Conservation (phyloP, 2,888 invertebrate genomes). For the Pollenia amentaria region DNA sequence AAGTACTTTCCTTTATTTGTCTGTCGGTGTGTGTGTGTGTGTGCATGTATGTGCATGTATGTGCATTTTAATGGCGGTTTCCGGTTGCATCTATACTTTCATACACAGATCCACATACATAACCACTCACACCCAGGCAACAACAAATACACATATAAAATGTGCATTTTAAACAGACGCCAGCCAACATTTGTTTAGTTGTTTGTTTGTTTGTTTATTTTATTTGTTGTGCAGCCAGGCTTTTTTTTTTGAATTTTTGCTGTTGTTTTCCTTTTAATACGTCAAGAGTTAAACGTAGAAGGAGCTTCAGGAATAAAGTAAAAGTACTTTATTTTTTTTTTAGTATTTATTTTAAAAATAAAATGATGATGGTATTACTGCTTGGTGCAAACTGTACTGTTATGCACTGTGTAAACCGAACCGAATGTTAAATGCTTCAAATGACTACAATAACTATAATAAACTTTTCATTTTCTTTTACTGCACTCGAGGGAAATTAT, state of each 20-base stretch:
- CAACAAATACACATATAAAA: constrained; percentile 4
- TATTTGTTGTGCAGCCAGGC: constrained; percentile 53
- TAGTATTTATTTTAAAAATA: constrained; percentile 47
- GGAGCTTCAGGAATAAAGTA: constrained; percentile 65
- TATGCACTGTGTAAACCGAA: background rate
- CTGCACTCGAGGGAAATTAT: constrained; percentile 34
- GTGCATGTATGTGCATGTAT: constrained; percentile 54
- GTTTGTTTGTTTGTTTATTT: constrained; percentile 25
- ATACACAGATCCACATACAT: constrained; percentile 62
- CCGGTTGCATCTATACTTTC: constrained; percentile 78
- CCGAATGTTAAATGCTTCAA: constrained; percentile 33
- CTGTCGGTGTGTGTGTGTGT: constrained; percentile 17
- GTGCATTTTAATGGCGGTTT: constrained; percentile 82
- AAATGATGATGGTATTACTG: constrained; percentile 71
- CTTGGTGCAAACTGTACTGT: constrained; percentile 82
- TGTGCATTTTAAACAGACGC: constrained; percentile 60
- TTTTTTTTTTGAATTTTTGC: constrained; percentile 35
- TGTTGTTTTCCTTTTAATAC: constrained; percentile 46
- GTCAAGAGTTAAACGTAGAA: constrained; percentile 65
- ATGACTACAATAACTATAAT: constrained; percentile 3
- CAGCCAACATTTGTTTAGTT: constrained; percentile 41
- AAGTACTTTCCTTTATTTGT: constrained; percentile 54
- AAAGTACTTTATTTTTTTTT: constrained; percentile 59
- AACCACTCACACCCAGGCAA: background rate
- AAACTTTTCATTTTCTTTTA: background rate